A percentile compares a stretch with the other conserved stretches of the same genome.
Evolutionary conservation across 2,888 invertebrate genomes (phyloP).

Genomic region (Geophilus truncorum): DNA sequence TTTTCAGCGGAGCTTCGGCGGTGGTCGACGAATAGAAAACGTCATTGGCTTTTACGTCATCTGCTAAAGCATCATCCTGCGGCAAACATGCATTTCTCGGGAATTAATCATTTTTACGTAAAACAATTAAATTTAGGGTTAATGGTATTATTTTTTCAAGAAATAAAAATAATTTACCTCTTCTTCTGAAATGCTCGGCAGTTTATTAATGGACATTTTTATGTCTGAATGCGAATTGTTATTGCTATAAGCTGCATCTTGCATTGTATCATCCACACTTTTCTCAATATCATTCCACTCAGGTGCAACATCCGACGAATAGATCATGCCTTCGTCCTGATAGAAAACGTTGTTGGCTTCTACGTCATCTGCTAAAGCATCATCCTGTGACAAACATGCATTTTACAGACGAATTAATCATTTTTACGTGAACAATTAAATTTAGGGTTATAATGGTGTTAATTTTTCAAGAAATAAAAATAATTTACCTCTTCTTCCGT

Average conservation of each 20-base stretch:
- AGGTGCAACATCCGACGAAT: background rate
- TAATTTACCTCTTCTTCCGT: background rate
- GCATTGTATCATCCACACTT: background rate
- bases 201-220: background rate
- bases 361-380: constrained; percentile 14
- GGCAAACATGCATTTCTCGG: background rate
- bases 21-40: background rate
- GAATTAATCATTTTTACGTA: background rate
- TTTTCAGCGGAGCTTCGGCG: background rate
- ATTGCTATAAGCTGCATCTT: background rate
- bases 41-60: no score
- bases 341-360: background rate
- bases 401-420: background rate
- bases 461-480: background rate
- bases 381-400: constrained; percentile 3
- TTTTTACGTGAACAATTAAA: background rate
- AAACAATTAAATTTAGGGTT: background rate
- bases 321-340: no score
- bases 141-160: background rate
- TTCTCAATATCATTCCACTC: background rate
- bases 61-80: no score
- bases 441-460: background rate
- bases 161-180: background rate
- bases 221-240: background rate
- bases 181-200: background rate